Percentiles rank a stretch among this genome's conserved stretches.
These are phyloP conservation scores for Bettongia penicillata DNA, from an alignment of 2,113 vertebrate genomes.

Conservation along the genomic window DNA sequence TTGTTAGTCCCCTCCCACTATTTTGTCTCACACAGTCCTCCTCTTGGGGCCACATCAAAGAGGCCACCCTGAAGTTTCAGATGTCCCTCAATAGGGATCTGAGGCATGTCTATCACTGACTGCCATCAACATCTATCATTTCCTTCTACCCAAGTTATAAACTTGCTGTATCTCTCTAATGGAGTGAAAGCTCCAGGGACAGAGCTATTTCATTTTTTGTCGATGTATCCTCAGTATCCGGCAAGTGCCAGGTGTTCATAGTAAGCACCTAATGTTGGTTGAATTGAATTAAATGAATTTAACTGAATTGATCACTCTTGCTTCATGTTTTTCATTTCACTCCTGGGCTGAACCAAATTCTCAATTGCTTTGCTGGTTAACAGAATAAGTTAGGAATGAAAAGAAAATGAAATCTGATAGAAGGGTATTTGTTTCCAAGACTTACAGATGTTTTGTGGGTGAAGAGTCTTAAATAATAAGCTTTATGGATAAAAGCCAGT, in stretches of 20 bases:
- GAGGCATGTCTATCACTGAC: conserved; percentile 75
- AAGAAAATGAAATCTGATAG: conserved; percentile 20
- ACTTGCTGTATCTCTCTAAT: neutral
- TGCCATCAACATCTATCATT: conserved; percentile 46
- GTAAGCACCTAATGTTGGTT: neutral
- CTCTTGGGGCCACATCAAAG: conserved; percentile 81
- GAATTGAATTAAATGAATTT: neutral
- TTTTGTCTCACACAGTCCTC: conserved; percentile 7
- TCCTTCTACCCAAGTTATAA: neutral
- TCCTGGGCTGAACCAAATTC: neutral
- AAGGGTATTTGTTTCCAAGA: neutral
- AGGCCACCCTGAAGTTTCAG: conserved; percentile 73
- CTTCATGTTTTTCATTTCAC: conserved; percentile 6
- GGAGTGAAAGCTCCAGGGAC: neutral
- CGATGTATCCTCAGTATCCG: neutral
- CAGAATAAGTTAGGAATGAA: neutral
- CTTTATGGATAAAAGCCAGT: neutral
- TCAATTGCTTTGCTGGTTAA: conserved; percentile 9
- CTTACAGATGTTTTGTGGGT: neutral
- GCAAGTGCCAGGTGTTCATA: neutral
- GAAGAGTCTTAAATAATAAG: neutral
- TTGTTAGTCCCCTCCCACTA: neutral
- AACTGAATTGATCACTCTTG: neutral
- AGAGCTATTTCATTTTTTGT: neutral
- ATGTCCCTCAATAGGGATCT: conserved; percentile 54